A percentile compares a stretch with the other conserved stretches of the same genome.
Evolutionary conservation across 2,797 vertebrate species (phyloP).

Genomic region (Acanthurus leucopareius): DNA sequence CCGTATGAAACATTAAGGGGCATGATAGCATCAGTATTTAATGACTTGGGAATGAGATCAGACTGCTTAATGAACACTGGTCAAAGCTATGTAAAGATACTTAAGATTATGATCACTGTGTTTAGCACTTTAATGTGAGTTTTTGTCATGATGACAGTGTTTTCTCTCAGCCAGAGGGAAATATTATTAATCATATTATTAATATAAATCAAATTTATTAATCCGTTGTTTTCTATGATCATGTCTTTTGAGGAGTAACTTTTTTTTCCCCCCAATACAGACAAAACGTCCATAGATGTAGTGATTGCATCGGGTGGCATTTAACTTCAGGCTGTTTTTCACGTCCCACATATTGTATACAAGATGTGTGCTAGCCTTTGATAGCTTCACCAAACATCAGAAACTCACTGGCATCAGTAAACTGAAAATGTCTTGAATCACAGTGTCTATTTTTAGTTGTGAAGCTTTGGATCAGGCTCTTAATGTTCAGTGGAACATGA

Average conservation of each 20-base stretch:
- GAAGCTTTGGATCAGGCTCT: conserved; percentile 22
- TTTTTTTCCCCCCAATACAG: background rate
- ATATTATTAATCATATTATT: too few species aligned
- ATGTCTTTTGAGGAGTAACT: background rate
- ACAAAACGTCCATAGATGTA: background rate
- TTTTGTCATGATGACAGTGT: background rate
- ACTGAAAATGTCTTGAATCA: conserved; percentile 18
- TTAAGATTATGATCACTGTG: background rate
- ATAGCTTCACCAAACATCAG: conserved; percentile 15
- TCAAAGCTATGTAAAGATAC: background rate
- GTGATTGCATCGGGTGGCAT: conserved; percentile 11
- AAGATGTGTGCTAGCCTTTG: background rate
- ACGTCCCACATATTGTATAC: background rate
- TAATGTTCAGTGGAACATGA: conserved; percentile 51
- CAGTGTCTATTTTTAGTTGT: conserved; percentile 34
- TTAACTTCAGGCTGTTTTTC: conserved; percentile 15
- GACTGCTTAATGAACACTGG: conserved; percentile 20
- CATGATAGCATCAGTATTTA: too few species aligned
- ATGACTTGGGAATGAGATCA: too few species aligned
- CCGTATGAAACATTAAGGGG: too few species aligned
- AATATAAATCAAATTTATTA: background rate
- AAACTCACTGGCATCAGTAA: conserved; percentile 21
- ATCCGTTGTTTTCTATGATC: background rate
- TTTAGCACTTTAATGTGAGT: background rate
- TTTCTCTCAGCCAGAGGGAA: background rate